Percentiles rank a stretch among this genome's conserved stretches.
These are phyloP conservation scores for Ctenomys sociabilis DNA, from an alignment of 2,113 vertebrate species.

Conservation along the genomic window DNA sequence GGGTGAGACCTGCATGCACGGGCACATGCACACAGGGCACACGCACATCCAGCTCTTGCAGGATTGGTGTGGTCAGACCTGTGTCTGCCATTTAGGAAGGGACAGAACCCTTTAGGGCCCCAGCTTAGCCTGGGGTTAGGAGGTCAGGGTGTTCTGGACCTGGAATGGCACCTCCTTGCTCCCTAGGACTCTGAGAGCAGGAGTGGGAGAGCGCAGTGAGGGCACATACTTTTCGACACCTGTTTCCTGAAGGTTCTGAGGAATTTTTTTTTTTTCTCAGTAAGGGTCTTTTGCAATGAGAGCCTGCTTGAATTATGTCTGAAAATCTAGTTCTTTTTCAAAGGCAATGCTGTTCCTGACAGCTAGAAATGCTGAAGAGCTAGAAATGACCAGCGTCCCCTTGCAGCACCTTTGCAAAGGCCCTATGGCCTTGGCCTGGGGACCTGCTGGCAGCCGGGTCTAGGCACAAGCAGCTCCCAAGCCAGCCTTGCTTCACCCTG, in stretches of 20 bases:
- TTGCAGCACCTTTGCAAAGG: fast-evolving
- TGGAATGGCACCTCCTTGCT: fast-evolving
- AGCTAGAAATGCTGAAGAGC: fast-evolving
- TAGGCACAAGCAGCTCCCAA: not conserved
- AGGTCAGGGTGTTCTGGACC: fast-evolving
- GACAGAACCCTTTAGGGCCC: not conserved
- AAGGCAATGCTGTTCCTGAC: fast-evolving
- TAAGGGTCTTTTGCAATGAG: not conserved
- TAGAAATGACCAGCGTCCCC: fast-evolving
- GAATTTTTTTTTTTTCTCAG: not conserved
- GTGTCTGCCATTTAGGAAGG: not conserved
- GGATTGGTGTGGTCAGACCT: not conserved
- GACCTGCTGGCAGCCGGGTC: not conserved
- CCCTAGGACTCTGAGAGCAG: too few relatives aligned
- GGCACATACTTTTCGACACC: fast-evolving
- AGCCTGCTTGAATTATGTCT: not conserved
- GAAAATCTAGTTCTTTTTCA: not conserved
- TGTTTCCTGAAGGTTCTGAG: not conserved
- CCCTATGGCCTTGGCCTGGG: not conserved
- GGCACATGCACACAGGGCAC: not conserved
- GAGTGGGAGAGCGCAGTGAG: fast-evolving
- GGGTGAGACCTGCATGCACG: fast-evolving
- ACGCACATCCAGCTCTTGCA: not conserved
- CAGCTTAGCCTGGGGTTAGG: not conserved
- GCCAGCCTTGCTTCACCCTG: not conserved